Evolutionary conservation across 2,797 vertebrate species (phyloP), one percentile per base, ranked within the genome.

Genomic region (Gallirallus australis): DNA sequence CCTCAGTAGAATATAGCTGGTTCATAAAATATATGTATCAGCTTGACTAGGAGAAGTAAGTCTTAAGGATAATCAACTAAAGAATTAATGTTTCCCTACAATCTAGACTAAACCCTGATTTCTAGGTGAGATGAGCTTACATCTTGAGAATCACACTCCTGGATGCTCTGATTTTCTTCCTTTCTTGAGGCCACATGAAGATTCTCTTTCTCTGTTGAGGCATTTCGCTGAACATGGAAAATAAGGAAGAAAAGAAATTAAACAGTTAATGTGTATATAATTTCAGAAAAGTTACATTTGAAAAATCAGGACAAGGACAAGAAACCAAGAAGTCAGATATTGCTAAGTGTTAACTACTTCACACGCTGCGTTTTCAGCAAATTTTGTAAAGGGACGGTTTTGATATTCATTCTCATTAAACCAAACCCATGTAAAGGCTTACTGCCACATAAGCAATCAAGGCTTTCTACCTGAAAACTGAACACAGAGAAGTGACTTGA

Each of bases 91-190:
- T 59, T 82, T 65, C n/a, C 30, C 50, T 37, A 28, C 15, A 71
- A 18, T 40, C 18, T 30, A 25, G 35, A 33, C 54, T 35, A 93
- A 66, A 71, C 28, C 6, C 40, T 31, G 24, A 64, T 50, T 82
- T 71, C 18, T 17, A 85, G n/a, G 60, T 24, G 37, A 89, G 35
- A 47, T 93, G 64, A 71, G 50, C 98, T 98, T 98, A 98, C 98
- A 24, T 96, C 83, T 94, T 96, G 96, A 90, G 97, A 95, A 94
- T 90, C 75, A 7, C 97, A 98, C 13, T 94, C 95, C 65, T 95
- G 87, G 48, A 70, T 69, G 47, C 69, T 96, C 57, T 70, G 77
- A 40, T 96, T 97, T 86, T 96, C 96, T 86, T 95, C 90, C 82
- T 95, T 97, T 89, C 57, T 86, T 61, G 94, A 95, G 30, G 85